phyloP scores from a whole-genome alignment of 30 jellyfish, hydroid and myxozoan genomes.

The Pelagia noctiluca region DNA sequence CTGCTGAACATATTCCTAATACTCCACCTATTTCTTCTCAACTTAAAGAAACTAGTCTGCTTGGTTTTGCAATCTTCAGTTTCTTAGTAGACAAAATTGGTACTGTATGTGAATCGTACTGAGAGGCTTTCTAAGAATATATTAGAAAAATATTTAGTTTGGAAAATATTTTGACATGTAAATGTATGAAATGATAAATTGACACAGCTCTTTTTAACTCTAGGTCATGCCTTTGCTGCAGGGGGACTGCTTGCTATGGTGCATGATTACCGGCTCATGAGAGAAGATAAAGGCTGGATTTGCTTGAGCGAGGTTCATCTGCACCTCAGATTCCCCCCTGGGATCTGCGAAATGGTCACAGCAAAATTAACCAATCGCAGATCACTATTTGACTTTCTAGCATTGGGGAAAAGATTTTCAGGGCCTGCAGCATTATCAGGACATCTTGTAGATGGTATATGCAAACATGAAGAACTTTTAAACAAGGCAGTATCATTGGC shows the following conservation, averaged over 20 bases:
- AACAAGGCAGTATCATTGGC: slow-evolving; percentile 6
- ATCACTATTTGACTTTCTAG: slow-evolving; percentile 43
- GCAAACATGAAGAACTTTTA: slow-evolving; percentile 4
- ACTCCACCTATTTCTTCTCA: too few species aligned
- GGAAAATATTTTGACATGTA: too few species aligned
- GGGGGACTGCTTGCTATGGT: slow-evolving; percentile 70
- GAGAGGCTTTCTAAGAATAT: too few species aligned
- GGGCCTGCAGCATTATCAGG: slow-evolving; percentile 53
- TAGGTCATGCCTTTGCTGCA: slow-evolving; percentile 82
- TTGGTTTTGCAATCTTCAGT: too few species aligned
- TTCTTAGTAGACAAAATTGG: too few species aligned
- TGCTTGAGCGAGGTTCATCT: slow-evolving; percentile 64
- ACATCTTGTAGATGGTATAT: slow-evolving; percentile 41
- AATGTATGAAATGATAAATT: too few species aligned
- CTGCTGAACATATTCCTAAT: too few species aligned
- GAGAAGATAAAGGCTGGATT: slow-evolving; percentile 71
- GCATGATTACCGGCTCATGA: slow-evolving; percentile 78
- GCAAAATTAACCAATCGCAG: slow-evolving; percentile 27
- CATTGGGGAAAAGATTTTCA: slow-evolving; percentile 58
- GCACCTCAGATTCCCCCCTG: slow-evolving; percentile 59
- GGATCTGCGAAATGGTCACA: slow-evolving; percentile 46
- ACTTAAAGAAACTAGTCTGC: too few species aligned
- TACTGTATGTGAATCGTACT: too few species aligned
- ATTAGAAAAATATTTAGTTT: too few species aligned
- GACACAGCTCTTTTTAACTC: slow-evolving; percentile 18